Evolutionary conservation across 92 coral and sea anemone species (phyloP).

Genomic region (Porites evermanni): DNA sequence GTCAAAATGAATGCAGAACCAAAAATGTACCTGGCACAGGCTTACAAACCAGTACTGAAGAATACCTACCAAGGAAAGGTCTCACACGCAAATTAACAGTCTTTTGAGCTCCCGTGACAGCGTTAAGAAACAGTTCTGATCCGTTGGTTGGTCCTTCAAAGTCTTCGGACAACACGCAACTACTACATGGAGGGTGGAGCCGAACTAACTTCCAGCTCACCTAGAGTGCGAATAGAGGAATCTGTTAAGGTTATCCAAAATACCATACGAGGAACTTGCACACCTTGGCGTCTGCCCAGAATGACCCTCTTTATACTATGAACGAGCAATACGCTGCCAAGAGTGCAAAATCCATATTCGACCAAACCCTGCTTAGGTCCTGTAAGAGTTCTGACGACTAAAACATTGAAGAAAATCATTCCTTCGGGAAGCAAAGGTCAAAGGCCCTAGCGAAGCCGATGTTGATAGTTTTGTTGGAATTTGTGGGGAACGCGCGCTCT

Average conservation of each 20-base stretch:
- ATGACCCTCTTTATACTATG: neutral
- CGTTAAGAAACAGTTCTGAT: slow-evolving; percentile 45
- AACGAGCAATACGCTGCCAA: no score
- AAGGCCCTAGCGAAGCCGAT: no score
- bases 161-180: slow-evolving; percentile 65
- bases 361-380: no score
- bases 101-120: slow-evolving; percentile 44
- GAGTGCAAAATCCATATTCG: no score
- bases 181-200: slow-evolving; percentile 47
- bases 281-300: neutral
- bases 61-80: slow-evolving; percentile 61
- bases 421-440: no score
- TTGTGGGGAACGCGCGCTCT: no score
- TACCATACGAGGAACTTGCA: neutral
- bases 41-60: neutral
- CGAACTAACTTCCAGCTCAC: slow-evolving; percentile 76
- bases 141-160: slow-evolving; percentile 75
- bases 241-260: neutral
- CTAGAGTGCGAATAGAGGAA: slow-evolving; percentile 15
- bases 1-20: no score
- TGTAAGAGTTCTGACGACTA: no score
- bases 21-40: neutral
- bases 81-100: slow-evolving; percentile 55
- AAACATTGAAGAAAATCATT: no score
- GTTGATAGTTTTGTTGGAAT: no score